These are phyloP conservation scores for Cantharis rustica DNA, from an alignment of 2,888 invertebrate genomes.

Conservation along the genomic window DNA sequence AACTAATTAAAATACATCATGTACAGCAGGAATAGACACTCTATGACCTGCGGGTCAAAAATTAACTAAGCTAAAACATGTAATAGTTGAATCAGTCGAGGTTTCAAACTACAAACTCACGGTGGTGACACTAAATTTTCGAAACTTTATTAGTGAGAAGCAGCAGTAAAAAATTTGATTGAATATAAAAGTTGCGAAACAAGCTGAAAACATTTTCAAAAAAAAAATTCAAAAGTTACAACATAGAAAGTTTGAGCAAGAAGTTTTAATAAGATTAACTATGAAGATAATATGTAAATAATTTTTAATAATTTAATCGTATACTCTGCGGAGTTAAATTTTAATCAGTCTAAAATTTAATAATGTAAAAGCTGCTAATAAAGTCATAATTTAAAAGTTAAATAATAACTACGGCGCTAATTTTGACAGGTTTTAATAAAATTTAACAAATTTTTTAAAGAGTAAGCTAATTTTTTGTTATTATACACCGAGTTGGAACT, in stretches of 20 bases:
- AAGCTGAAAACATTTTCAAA: background rate
- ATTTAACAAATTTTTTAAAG: background rate
- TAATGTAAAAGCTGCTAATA: background rate
- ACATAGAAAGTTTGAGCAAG: background rate
- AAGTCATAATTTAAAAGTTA: background rate
- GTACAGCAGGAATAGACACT: background rate
- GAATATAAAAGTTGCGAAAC: background rate
- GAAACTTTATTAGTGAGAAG: background rate
- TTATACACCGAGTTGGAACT: background rate
- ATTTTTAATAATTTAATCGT: background rate
- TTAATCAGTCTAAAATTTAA: background rate
- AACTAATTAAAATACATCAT: background rate
- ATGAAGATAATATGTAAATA: background rate
- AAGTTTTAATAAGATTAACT: background rate
- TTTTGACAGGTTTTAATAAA: constrained; percentile 1
- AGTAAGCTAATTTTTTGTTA: background rate
- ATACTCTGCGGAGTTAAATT: background rate
- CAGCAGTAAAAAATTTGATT: background rate
- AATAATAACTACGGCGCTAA: background rate
- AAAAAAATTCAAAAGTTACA: background rate
- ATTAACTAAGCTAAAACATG: background rate
- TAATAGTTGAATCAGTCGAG: background rate
- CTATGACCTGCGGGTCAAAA: background rate
- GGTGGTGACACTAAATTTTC: background rate
- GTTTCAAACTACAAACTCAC: background rate